A percentile compares a stretch with the other conserved stretches of the same genome.
phyloP scores from a whole-genome alignment of 1,140 invertebrate genomes.

The Leptestheria dahalacensis region DNA sequence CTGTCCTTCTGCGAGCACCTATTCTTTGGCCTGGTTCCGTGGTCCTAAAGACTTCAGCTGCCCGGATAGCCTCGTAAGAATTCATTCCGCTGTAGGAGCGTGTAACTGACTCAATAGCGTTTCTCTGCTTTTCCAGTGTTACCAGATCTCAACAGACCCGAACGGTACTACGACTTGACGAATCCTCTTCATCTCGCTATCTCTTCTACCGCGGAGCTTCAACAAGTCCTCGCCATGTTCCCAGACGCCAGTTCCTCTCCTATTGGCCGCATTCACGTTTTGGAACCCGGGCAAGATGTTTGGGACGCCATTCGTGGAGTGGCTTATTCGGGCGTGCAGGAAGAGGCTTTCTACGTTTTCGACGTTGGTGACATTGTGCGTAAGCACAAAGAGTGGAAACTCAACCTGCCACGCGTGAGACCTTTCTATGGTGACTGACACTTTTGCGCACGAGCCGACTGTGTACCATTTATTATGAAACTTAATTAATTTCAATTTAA shows the following conservation, averaged over 20 bases:
- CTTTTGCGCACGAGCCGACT: no score
- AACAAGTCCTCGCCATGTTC: slow-evolving; percentile 11
- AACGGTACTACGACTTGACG: neutral
- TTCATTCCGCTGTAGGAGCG: slow-evolving; percentile 31
- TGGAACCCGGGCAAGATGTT: slow-evolving; percentile 39
- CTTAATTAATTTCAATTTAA: no score
- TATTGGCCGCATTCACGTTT: slow-evolving; percentile 42
- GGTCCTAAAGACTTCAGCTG: slow-evolving; percentile 27
- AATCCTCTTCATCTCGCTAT: slow-evolving; percentile 1
- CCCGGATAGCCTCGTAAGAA: slow-evolving; percentile 42
- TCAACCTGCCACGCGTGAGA: slow-evolving; percentile 67
- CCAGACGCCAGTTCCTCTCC: slow-evolving; percentile 25
- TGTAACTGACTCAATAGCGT: no score
- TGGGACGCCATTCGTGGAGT: slow-evolving; percentile 40
- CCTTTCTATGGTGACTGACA: slow-evolving; percentile 73
- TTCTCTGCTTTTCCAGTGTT: neutral
- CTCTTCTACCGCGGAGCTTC: slow-evolving; percentile 12
- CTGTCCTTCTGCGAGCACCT: slow-evolving; percentile 38
- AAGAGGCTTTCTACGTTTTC: slow-evolving; percentile 87
- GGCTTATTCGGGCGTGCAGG: slow-evolving; percentile 36
- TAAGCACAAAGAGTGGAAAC: slow-evolving; percentile 70
- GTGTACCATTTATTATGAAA: no score
- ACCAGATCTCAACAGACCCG: neutral
- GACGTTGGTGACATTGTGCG: slow-evolving; percentile 76
- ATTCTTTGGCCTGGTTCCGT: slow-evolving; percentile 28